Base-by-base conservation (phyloP, 2,888 invertebrate genomes). In the Opisthograptis luteolata region DNA sequence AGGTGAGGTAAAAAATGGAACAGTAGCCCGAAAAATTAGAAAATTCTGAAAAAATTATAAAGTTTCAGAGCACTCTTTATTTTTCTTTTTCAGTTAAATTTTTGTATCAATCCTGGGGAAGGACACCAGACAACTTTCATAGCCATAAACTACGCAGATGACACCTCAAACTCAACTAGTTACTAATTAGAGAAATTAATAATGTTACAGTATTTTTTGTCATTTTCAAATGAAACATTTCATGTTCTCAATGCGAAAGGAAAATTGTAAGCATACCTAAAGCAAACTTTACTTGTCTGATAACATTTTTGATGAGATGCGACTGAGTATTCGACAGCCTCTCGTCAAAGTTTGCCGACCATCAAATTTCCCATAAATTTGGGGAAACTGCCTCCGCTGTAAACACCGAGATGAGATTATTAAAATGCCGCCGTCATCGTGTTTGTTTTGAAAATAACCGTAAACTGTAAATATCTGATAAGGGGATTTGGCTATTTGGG, bases 361-460 rank as follows among this genome's bases (percentile, higher is more conserved):
- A 59, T 59, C 54, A 52, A 55, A 52, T 57, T 54, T 54, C 45
- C 32, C 50, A 47, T 49, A 39, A 56, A 56, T 52, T 59, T 57
- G 55, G 44, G 50, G 39, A 44, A 49, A 55, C 45, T 20, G 47
- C 41, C 42, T 27, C 17, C 28, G 50, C 39, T 50, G 60, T 46
- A 56, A 58, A 60, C 58, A 60, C 35, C 3, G 28, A 43, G 42
- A 53, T 48, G 46, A 36, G 46, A 46, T 56, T 56, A 52, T 56
- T 45, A 49, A 49, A 43, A 48, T 25, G 42, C 25, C 40, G 32
- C 45, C 46, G 37, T 39, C 49, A 35, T 39, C 25, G 37, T 45
- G 55, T 48, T 56, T 55, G 43, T 46, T 46, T 49, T 13, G 14
- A 15, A 41, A 50, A 57, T 50, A 50, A 46, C 44, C 52, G 47